A percentile compares a stretch with the other conserved stretches of the same genome.
Evolutionary conservation across 2,888 invertebrate genomes (phyloP).

Genomic region (Scaeva pyrastri): DNA sequence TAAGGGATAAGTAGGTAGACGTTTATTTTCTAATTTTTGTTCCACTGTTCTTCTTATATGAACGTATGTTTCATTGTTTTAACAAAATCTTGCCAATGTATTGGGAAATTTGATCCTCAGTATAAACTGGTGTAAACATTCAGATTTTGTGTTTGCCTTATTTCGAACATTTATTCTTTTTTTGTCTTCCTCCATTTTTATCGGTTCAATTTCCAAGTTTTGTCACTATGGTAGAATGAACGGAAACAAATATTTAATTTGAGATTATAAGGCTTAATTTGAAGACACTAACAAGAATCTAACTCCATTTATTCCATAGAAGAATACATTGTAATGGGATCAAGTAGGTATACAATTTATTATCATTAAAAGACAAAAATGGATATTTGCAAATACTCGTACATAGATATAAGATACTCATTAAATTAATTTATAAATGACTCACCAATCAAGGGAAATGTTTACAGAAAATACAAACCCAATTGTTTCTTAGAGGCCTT

Average conservation of each 20-base stretch:
- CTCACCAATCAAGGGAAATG: constrained; percentile 11
- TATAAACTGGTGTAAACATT: too few species aligned
- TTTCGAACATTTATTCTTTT: background rate
- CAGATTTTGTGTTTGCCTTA: too few species aligned
- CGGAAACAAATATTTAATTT: background rate
- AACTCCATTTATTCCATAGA: background rate
- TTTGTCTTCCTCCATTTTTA: too few species aligned
- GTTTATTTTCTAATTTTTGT: too few species aligned
- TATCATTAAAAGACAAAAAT: too few species aligned
- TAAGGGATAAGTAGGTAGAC: too few species aligned
- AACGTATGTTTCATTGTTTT: too few species aligned
- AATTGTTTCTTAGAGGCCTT: constrained; percentile 18
- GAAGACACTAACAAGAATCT: background rate
- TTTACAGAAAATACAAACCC: constrained; percentile 18
- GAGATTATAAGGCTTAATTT: background rate
- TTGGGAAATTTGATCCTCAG: too few species aligned
- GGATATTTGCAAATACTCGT: background rate
- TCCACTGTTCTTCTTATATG: too few species aligned
- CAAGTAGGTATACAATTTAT: background rate
- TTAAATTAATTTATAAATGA: background rate
- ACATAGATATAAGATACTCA: background rate
- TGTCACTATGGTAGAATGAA: too few species aligned
- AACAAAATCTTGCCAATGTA: too few species aligned
- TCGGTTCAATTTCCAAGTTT: too few species aligned
- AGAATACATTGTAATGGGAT: background rate